These are phyloP conservation scores for Dryas iulia DNA, from an alignment of 1,140 invertebrate species.

Conservation along the genomic window DNA sequence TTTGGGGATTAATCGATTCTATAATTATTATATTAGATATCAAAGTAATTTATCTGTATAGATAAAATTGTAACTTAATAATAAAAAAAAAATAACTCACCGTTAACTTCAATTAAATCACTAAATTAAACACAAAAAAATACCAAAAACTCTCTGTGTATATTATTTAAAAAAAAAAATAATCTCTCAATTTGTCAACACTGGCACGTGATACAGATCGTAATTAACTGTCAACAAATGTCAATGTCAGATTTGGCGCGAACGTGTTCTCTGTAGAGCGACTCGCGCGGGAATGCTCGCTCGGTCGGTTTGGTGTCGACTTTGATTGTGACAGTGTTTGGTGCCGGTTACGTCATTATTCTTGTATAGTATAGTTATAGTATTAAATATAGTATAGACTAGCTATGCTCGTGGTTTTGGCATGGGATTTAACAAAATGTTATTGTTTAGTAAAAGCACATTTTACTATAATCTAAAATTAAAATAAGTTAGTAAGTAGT, in stretches of 20 bases:
- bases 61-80: too few species aligned
- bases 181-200: conserved; percentile 18
- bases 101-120: not conserved
- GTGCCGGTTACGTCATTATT: conserved; percentile 6
- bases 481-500: too few species aligned
- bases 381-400: not conserved
- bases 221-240: conserved; percentile 7
- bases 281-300: conserved; percentile 20
- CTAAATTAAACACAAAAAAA: conserved; percentile 1
- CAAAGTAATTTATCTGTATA: too few species aligned
- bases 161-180: conserved; percentile 1
- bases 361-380: not conserved
- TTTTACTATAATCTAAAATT: too few species aligned
- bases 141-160: conserved; percentile 9
- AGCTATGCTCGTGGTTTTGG: too few species aligned
- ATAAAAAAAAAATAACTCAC: conserved; percentile 13
- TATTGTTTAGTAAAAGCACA: too few species aligned
- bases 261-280: conserved; percentile 9
- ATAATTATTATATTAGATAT: too few species aligned
- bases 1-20: too few species aligned
- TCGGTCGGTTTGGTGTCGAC: not conserved
- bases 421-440: too few species aligned
- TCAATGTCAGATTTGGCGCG: conserved; percentile 10
- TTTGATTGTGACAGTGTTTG: conserved; percentile 4
- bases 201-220: conserved; percentile 18